Conservation (phyloP, 2,113 vertebrate genomes). For the Brachypodius melanocephalos region DNA sequence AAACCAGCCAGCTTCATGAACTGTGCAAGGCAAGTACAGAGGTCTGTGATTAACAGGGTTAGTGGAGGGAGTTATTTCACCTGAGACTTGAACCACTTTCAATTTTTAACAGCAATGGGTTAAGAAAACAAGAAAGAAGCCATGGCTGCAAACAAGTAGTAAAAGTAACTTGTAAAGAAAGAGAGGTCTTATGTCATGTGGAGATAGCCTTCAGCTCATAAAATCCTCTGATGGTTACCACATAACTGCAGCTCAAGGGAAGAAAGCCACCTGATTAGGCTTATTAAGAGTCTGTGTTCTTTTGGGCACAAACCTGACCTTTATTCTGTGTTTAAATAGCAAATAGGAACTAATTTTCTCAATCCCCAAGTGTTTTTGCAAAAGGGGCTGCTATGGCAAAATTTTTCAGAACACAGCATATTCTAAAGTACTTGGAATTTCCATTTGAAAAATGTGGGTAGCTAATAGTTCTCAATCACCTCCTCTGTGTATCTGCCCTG, state of each 20-base stretch:
- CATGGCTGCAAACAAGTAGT: background rate
- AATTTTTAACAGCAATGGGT: slow-evolving; percentile 3
- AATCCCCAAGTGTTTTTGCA: background rate
- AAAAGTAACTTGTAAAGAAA: background rate
- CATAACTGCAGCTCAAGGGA: background rate
- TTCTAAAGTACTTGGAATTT: slow-evolving; percentile 23
- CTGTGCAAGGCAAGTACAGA: background rate
- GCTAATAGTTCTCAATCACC: background rate
- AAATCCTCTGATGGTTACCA: background rate
- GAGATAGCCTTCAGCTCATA: background rate
- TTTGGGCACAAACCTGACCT: background rate
- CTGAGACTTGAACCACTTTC: slow-evolving; percentile 23
- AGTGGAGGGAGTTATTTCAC: background rate
- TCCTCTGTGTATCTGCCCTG: background rate
- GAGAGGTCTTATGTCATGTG: background rate
- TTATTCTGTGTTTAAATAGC: background rate
- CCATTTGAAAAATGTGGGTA: background rate
- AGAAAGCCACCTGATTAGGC: slow-evolving; percentile 4
- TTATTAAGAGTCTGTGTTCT: background rate
- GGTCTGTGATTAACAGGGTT: slow-evolving; percentile 1
- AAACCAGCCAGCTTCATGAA: background rate
- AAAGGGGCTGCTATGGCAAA: background rate
- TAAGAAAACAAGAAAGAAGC: slow-evolving; percentile 26
- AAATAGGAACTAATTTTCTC: background rate
- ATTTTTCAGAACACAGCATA: slow-evolving; percentile 9